Evolutionary conservation across 2,888 invertebrate genomes (phyloP), one percentile per base, ranked within the genome.

Genomic region (Drosophila rubida): DNA sequence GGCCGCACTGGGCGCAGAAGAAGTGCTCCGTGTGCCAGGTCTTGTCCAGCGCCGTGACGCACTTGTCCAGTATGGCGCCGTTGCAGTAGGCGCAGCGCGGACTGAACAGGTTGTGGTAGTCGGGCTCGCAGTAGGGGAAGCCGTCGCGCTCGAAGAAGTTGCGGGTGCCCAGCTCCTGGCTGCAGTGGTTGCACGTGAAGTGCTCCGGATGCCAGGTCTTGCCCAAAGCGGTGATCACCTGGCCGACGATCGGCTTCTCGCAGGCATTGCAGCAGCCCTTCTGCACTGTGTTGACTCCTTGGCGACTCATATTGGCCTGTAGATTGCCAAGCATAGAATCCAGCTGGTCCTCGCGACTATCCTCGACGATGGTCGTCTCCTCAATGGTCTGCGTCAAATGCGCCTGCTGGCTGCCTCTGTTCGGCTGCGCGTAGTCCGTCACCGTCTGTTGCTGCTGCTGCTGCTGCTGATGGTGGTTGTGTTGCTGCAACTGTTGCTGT

Each of bases 181-280:
- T 96, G 94, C 99, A 99, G 91, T 99, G 98, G 78, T 96, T 96
- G 94, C 99, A 99, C 67, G 96, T 97, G 93, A 99, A 99, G 93
- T 99, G 99, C 93, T 99, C 99, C 46, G 99, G 98, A 92, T 99
- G 99, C 99, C 99, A 99, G 74, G 99, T 98, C 93, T 98, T 97
- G 58, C 99, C 99, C 92, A 99, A 92, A 16, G 99, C 99, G 72
- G 99, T 99, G 39, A 91, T 92, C 90, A 95, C 96, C 95, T 99
- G 98, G 85, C 99, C 99, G 69, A 99, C 98, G 92, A 99, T 99
- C 77, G 99, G 98, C 90, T 99, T 99, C 92, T 98, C 97, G 94
- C 99, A 99, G 82, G 98, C 98, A 91, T 95, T 98, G 95, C 99
- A 99, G 94, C 98, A 98, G 90, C 99, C 99, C 94, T 99, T 99